Evolutionary conservation across 1,140 invertebrate species (phyloP).

Genomic region (Thereuonema tuberculata): DNA sequence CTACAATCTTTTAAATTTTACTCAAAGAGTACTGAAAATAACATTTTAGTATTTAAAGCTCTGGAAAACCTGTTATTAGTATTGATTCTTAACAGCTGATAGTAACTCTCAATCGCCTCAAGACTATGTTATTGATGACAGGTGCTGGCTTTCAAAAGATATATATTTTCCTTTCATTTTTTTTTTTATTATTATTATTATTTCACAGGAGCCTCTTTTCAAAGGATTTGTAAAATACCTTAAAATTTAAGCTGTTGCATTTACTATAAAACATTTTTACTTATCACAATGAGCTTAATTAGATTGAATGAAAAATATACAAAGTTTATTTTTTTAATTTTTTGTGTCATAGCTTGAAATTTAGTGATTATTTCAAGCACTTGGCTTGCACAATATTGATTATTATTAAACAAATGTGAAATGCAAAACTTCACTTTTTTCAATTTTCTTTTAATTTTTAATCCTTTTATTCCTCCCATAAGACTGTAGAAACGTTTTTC

Average conservation of each 20-base stretch:
- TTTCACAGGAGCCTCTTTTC: no score
- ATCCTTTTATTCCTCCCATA: neutral
- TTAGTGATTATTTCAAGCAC: neutral
- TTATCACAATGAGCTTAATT: no score
- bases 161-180: no score
- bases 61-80: neutral
- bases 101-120: neutral
- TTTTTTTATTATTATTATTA: no score
- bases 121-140: no score
- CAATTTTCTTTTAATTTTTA: neutral
- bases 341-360: neutral
- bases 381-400: neutral
- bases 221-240: no score
- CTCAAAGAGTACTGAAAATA: neutral
- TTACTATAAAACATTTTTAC: no score
- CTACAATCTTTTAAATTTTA: neutral
- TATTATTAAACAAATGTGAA: neutral
- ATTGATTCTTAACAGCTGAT: neutral
- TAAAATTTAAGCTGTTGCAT: no score
- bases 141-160: no score
- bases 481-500: neutral
- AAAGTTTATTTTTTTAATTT: no score
- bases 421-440: neutral
- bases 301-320: no score
- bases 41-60: neutral